A percentile compares a stretch with the other conserved stretches of the same genome.
These are phyloP conservation scores for Proteles cristata DNA, from an alignment of 2,113 vertebrate species.

Conservation along the genomic window DNA sequence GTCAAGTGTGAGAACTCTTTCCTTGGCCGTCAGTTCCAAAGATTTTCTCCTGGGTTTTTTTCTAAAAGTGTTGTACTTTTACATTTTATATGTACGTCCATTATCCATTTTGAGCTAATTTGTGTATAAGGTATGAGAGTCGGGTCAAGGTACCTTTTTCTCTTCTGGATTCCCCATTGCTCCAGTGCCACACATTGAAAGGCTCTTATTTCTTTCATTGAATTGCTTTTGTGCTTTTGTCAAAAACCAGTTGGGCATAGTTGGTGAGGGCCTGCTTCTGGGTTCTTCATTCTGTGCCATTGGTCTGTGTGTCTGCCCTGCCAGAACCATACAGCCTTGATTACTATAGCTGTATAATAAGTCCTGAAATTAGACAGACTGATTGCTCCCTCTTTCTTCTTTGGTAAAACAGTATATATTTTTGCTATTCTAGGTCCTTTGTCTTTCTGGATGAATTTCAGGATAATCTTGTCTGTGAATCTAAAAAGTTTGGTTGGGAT, in stretches of 20 bases:
- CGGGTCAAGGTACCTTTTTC: accelerated
- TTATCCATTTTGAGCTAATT: neutral
- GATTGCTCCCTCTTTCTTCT: neutral
- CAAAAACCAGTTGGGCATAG: accelerated
- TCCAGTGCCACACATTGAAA: accelerated
- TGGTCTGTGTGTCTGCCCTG: neutral
- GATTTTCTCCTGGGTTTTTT: neutral
- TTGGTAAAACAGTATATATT: neutral
- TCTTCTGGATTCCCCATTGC: too few species aligned
- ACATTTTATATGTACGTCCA: neutral
- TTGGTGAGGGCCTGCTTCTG: neutral
- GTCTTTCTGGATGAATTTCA: neutral
- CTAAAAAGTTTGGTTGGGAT: neutral
- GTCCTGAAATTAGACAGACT: neutral
- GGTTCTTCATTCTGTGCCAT: neutral
- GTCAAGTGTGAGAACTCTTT: neutral
- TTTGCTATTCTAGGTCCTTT: neutral
- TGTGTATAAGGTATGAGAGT: accelerated
- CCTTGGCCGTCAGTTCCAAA: neutral
- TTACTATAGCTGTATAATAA: neutral
- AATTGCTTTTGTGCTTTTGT: neutral
- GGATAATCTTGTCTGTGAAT: neutral
- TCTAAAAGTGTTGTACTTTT: neutral
- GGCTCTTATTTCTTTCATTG: accelerated
- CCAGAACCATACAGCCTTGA: accelerated